phyloP scores from a whole-genome alignment of 2,888 invertebrate species.

The Myopa testacea region DNA sequence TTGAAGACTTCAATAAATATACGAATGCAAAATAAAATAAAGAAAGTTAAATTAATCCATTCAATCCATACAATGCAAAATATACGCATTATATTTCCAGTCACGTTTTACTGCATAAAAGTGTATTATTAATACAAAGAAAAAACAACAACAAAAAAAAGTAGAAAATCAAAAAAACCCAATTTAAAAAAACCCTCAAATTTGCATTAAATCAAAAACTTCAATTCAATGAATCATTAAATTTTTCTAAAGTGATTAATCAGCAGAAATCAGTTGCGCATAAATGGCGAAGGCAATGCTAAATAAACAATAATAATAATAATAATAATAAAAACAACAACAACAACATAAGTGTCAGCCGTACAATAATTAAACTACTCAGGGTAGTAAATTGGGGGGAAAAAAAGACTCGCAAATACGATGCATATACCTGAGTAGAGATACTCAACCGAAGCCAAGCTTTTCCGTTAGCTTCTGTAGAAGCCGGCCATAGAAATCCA shows the following conservation, averaged over 20 bases:
- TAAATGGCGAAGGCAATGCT: conserved; percentile 31
- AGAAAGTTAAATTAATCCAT: conserved; percentile 12
- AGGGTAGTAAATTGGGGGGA: conserved; percentile 24
- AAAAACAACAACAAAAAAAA: background rate
- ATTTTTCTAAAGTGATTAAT: conserved; percentile 25
- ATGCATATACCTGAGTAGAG: no score
- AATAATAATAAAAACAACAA: conserved; percentile 1
- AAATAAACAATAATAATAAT: conserved; percentile 18
- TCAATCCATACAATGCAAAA: background rate
- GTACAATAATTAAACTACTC: background rate
- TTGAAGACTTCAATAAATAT: background rate
- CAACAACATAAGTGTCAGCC: background rate
- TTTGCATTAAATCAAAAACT: conserved; percentile 32
- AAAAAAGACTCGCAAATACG: conserved; percentile 9
- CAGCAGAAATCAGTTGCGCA: background rate
- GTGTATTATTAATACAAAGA: background rate
- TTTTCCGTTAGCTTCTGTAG: conserved; percentile 48
- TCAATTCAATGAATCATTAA: conserved; percentile 30
- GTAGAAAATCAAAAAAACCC: background rate
- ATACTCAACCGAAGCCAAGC: background rate
- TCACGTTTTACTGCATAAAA: conserved; percentile 32
- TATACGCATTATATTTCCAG: background rate
- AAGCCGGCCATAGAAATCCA: conserved; percentile 40
- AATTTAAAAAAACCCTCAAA: conserved; percentile 11
- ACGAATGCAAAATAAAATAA: no score